Evolutionary conservation across 1,140 invertebrate species (phyloP), one percentile per base, ranked within the genome.

Genomic region (Ptiloglossa arizonensis): DNA sequence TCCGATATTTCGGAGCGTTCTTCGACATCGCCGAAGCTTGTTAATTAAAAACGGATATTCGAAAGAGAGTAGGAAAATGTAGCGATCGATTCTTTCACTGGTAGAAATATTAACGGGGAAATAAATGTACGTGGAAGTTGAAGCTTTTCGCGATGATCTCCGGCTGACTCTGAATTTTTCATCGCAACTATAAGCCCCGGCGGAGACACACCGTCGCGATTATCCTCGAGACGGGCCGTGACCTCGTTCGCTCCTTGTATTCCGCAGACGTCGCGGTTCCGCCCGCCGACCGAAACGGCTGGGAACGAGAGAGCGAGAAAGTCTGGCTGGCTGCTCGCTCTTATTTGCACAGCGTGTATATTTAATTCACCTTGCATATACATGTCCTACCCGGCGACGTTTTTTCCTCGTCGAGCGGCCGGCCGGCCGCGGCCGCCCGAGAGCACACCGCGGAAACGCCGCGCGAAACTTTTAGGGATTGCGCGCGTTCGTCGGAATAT

Each of bases 321-420:
- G 60, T 52, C 35, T 19, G 19, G 57, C 81, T 73, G 73, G 72
- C n/a, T n/a, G n/a, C n/a, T 50, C 74, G 67, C 64, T 81, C 83
- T 85, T 84, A 85, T 85, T 85, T 84, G 82, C 79, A 76, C 83
- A 62, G 68, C 83, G 75, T 86, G 84, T 85, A 85, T 86, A 82
- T 86, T 86, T 86, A 85, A 86, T 86, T 86, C 79, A 72, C 27
- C 79, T 71, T 69, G 80, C 83, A 79, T 86, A 86, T 80, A 86
- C 80, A 85, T 71, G 79, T 44, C 46, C 63, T 13, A 66, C 19
- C 32, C 41, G 27, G 32, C 57, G 60, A 48, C 75, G 62, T 62
- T 85, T 86, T 85, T 75, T 77, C 57, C 54, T 46, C 62, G 35
- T 64, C 24, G n/a, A n/a, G n/a, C n/a, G n/a, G n/a, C 35, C 9